phyloP scores from a whole-genome alignment of 2,888 invertebrate genomes.

The Tryphoninae sp. region DNA sequence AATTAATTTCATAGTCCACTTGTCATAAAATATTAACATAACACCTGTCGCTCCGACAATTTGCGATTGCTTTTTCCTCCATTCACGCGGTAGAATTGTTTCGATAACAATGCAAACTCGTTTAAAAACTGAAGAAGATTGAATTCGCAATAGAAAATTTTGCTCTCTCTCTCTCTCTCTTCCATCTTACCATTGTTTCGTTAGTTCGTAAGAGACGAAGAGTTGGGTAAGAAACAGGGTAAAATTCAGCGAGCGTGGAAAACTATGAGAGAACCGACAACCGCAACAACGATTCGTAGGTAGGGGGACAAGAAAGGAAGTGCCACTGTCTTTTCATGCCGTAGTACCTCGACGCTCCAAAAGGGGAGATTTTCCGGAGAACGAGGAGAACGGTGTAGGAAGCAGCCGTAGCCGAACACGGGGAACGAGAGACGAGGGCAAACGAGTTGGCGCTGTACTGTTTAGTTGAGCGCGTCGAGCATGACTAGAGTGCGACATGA shows the following conservation, averaged over 20 bases:
- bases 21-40: background rate
- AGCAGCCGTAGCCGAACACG: constrained; percentile 15
- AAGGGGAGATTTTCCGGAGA: constrained; percentile 48
- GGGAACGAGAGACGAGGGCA: constrained; percentile 58
- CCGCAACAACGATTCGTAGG: constrained; percentile 52
- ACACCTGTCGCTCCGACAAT: background rate
- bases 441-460: constrained; percentile 73
- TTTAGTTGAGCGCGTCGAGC: constrained; percentile 77
- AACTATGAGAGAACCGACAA: constrained; percentile 61
- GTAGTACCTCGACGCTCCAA: constrained; percentile 32
- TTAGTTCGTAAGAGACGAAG: background rate
- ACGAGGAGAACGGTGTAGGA: constrained; percentile 33
- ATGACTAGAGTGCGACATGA: constrained; percentile 79
- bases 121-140: constrained; percentile 5
- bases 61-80: background rate
- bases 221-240: constrained; percentile 3
- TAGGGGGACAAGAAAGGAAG: constrained; percentile 9
- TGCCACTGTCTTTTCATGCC: constrained; percentile 50
- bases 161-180: constrained; percentile 37
- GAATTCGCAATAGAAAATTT: background rate
- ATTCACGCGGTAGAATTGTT: constrained; percentile 21
- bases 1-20: too few relatives aligned
- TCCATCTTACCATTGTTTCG: background rate
- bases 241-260: constrained; percentile 65
- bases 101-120: constrained; percentile 40